Evolutionary conservation across 37 sponge, comb jelly and placozoan genomes (phyloP).

Genomic region (Lycopodina hypogea): DNA sequence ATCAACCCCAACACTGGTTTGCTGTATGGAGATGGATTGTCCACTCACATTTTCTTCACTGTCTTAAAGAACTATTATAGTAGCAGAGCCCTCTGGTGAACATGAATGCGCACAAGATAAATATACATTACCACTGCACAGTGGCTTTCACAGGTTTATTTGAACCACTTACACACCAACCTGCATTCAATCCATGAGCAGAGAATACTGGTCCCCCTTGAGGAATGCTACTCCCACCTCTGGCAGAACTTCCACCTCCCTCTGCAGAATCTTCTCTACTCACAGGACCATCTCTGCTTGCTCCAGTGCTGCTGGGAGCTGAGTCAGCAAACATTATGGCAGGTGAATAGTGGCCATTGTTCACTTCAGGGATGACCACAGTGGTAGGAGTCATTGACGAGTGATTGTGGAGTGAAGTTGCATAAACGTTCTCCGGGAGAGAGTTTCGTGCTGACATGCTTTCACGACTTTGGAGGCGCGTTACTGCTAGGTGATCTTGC

Average conservation of each 20-base stretch:
- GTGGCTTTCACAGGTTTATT: too few relatives aligned
- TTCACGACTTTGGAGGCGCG: constrained; percentile 23
- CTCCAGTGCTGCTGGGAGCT: neutral
- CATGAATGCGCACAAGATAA: too few relatives aligned
- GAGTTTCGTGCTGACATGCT: neutral
- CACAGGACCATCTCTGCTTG: too few relatives aligned
- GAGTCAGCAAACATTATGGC: neutral
- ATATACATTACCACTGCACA: too few relatives aligned
- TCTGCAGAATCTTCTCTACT: neutral
- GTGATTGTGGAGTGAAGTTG: too few relatives aligned
- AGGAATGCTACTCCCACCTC: neutral
- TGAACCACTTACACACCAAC: too few relatives aligned
- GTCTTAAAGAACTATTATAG: too few relatives aligned
- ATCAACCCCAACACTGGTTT: too few relatives aligned
- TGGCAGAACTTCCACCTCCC: neutral
- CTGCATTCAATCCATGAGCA: constrained; percentile 2
- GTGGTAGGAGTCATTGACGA: too few relatives aligned
- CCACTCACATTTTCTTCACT: too few relatives aligned
- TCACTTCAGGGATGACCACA: neutral
- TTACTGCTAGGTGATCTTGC: constrained; percentile 45
- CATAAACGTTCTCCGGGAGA: neutral
- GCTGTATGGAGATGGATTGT: too few relatives aligned
- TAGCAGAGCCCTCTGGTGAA: too few relatives aligned
- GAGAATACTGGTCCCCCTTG: constrained; percentile 1
- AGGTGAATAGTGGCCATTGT: neutral